Base-by-base conservation (phyloP, 2,888 invertebrate species). In the Syritta pipiens region DNA sequence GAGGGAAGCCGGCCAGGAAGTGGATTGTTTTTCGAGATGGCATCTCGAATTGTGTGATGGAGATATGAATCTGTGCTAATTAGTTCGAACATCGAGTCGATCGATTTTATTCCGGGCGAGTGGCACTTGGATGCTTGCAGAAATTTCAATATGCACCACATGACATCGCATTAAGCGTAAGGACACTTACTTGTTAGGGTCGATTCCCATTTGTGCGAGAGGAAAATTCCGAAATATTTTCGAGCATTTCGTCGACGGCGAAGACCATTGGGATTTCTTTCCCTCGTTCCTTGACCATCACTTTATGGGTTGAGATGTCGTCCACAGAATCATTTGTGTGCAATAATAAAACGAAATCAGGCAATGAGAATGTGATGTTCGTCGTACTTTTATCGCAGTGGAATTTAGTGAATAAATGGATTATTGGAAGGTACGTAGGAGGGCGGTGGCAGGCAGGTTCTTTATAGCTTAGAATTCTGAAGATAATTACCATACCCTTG, bases 21-120 rank as follows among this genome's bases (percentile, higher is more conserved):
- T 77, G 72, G 55, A 77, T 77, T 77, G 77, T 72, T 77, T 72
- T 77, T 65, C 77, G 65, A 72, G 71, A 77, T 42, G 40, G 46
- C 53, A 65, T 72, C 53, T 48, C 32, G 19, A 72, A 77, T 72
- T 67, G 65, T 72, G 65, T 77, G 76, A 77, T 71, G 48, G 59
- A 71, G 71, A 77, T 72, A 77, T 72, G 65, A 77, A 77, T 77
- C 77, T 77, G 72, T 65, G 60, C 77, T 77, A 77, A 77, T 77
- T 77, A 77, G 77, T 77, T 77, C 65, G 65, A 46, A 65, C 59
- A 65, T 55, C 42, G 57, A n/a, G n/a, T 24, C 30, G 26, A 71
- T 65, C 63, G 71, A 65, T 59, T 59, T 46, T 20, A 26, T 7
- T 1, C 5, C 7, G 5, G 10, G 9, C 9, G 9, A 20, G 44